These are phyloP conservation scores for Dromas ardeola DNA, from an alignment of 2,113 vertebrate species.

Conservation along the genomic window DNA sequence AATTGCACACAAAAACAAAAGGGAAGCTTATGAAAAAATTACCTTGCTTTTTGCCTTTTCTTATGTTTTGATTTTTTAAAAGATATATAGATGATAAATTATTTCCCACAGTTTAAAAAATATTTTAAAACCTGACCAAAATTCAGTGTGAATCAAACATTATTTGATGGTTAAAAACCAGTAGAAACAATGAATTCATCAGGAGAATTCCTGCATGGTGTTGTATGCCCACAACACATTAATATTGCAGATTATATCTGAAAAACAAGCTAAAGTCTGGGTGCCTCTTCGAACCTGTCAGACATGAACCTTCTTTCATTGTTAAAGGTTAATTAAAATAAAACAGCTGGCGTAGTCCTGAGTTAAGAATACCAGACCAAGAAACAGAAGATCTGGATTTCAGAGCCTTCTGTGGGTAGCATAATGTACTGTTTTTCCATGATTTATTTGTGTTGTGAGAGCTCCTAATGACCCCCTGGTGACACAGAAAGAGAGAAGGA, in stretches of 20 bases:
- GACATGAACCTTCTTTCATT: slow-evolving; percentile 23
- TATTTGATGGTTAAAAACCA: not conserved
- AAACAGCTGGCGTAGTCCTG: not conserved
- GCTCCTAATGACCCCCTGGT: slow-evolving; percentile 57
- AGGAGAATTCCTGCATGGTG: not conserved
- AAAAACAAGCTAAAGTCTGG: slow-evolving; percentile 15
- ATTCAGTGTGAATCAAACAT: not conserved
- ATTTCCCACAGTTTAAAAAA: not conserved
- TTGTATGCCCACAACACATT: not conserved
- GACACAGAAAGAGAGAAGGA: slow-evolving; percentile 41
- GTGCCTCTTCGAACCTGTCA: not conserved
- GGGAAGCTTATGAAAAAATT: not conserved
- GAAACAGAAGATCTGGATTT: slow-evolving; percentile 7
- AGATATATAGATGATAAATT: not conserved
- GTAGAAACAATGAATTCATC: not conserved
- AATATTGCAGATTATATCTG: slow-evolving; percentile 15
- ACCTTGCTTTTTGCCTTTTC: not conserved
- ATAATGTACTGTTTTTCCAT: slow-evolving; percentile 34
- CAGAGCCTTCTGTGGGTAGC: not conserved
- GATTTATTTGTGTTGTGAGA: slow-evolving; percentile 59
- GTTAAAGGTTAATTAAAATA: slow-evolving; percentile 56
- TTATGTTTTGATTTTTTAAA: not conserved
- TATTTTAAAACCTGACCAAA: not conserved
- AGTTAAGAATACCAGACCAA: not conserved
- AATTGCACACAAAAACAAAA: not conserved